These are phyloP conservation scores for Lochmaea crataegi DNA, from an alignment of 2,888 invertebrate species.

Conservation along the genomic window DNA sequence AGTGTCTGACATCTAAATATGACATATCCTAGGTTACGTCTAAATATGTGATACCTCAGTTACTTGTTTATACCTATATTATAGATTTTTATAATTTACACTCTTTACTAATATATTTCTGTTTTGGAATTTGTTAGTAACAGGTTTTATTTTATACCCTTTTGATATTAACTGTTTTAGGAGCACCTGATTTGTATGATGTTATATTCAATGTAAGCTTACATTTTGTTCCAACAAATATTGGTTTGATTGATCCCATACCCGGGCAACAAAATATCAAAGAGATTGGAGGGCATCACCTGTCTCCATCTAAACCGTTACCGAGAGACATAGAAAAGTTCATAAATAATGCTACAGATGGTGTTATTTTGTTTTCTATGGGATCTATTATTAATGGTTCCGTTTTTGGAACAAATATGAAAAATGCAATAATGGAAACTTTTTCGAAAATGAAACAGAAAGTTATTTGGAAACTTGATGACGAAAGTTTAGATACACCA, in stretches of 20 bases:
- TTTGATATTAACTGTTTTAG: too few species aligned
- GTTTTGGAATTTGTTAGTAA: too few species aligned
- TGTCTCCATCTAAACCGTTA: constrained; percentile 49
- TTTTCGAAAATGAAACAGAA: constrained; percentile 72
- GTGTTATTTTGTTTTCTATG: constrained; percentile 67
- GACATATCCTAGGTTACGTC: too few species aligned
- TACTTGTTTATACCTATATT: too few species aligned
- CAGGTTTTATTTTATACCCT: too few species aligned
- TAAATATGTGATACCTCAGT: too few species aligned
- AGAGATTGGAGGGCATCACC: constrained; percentile 70
- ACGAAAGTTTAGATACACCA: constrained; percentile 55
- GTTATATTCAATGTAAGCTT: constrained; percentile 55
- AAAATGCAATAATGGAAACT: constrained; percentile 67
- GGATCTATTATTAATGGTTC: constrained; percentile 62
- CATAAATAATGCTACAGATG: constrained; percentile 63
- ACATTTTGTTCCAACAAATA: constrained; percentile 62
- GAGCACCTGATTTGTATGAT: constrained; percentile 48
- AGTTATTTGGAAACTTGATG: constrained; percentile 76
- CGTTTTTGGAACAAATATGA: constrained; percentile 68
- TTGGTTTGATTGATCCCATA: constrained; percentile 66
- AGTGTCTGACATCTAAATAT: too few species aligned
- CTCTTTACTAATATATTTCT: too few species aligned
- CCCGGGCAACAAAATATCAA: constrained; percentile 70
- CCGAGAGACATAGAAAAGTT: constrained; percentile 43
- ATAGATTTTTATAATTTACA: too few species aligned